phyloP scores from a whole-genome alignment of 2,888 invertebrate genomes.

The Pseudanteris insignis region DNA sequence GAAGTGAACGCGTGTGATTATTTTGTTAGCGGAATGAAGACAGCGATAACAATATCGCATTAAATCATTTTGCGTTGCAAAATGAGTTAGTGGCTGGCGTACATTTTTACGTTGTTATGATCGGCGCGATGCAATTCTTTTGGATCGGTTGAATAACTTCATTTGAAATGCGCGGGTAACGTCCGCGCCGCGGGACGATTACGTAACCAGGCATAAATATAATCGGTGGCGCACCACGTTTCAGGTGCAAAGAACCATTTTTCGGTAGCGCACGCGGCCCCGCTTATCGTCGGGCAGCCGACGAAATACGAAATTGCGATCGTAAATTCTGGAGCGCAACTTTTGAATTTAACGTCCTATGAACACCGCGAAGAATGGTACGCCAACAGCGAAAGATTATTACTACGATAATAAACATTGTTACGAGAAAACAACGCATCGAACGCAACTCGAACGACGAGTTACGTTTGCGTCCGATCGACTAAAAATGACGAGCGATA shows the following conservation, averaged over 20 bases:
- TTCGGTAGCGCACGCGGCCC: constrained; percentile 25
- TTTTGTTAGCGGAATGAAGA: constrained; percentile 40
- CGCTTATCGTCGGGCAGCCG: constrained; percentile 29
- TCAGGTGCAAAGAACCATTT: constrained; percentile 45
- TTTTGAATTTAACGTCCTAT: constrained; percentile 38
- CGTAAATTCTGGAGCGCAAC: constrained; percentile 38
- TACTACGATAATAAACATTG: constrained; percentile 23
- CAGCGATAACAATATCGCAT: constrained; percentile 37
- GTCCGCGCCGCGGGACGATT: constrained; percentile 18
- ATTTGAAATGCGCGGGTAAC: constrained; percentile 24
- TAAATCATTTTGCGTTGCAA: constrained; percentile 33
- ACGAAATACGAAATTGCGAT: constrained; percentile 36
- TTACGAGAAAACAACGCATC: constrained; percentile 9
- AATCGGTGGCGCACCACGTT: constrained; percentile 27
- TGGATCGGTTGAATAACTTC: constrained; percentile 38
- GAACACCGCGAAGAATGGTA: constrained; percentile 44
- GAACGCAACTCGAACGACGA: too few relatives aligned
- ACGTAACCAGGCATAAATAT: constrained; percentile 36
- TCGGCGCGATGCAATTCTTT: constrained; percentile 35
- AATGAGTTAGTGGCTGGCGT: constrained; percentile 12
- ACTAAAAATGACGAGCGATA: too few relatives aligned
- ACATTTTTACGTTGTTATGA: constrained; percentile 10
- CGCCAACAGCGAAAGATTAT: constrained; percentile 6
- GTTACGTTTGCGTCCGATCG: too few relatives aligned
- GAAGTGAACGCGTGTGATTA: constrained; percentile 28